Percentiles rank a stretch among this genome's conserved stretches.
These are phyloP conservation scores for Hypselothyrea guttata DNA, from an alignment of 2,888 invertebrate species.

Conservation along the genomic window DNA sequence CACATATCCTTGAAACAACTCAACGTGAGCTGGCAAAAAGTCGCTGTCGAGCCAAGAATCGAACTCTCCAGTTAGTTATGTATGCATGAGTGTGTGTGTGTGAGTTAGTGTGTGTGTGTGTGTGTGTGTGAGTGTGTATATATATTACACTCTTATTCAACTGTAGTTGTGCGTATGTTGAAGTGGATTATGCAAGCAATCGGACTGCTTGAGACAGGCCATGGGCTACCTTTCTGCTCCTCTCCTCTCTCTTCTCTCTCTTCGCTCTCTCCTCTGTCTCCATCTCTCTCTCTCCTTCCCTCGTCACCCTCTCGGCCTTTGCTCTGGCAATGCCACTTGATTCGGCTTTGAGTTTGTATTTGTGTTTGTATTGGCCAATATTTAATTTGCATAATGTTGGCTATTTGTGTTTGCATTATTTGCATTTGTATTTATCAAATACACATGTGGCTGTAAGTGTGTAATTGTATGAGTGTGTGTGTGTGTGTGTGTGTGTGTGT, in stretches of 20 bases:
- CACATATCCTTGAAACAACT: conserved; percentile 63
- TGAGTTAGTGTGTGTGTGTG: conserved; percentile 2
- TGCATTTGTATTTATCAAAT: conserved; percentile 57
- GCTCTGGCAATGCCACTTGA: conserved; percentile 33
- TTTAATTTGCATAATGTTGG: conserved; percentile 74
- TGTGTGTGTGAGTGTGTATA: conserved; percentile 3
- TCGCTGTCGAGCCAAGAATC: conserved; percentile 17
- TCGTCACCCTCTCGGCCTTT: too few relatives aligned
- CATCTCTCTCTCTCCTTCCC: conserved; percentile 1
- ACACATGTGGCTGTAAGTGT: conserved; percentile 3
- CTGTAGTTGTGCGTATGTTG: conserved; percentile 15
- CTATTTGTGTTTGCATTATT: conserved; percentile 57
- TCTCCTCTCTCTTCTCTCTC: not conserved
- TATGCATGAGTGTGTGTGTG: not conserved
- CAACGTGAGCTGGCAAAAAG: conserved; percentile 6
- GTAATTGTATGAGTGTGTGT: too few relatives aligned
- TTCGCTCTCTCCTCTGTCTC: not conserved
- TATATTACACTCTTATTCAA: not conserved
- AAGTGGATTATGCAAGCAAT: conserved; percentile 71
- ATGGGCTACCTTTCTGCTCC: conserved; percentile 4
- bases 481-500: not conserved
- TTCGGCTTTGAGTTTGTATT: conserved; percentile 32
- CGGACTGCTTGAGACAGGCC: conserved; percentile 39
- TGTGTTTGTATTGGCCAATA: conserved; percentile 58
- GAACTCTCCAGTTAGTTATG: conserved; percentile 16